Percentiles rank a stretch among this genome's conserved stretches.
Conservation (phyloP, 2,113 vertebrate genomes). For the Micromys minutus region DNA sequence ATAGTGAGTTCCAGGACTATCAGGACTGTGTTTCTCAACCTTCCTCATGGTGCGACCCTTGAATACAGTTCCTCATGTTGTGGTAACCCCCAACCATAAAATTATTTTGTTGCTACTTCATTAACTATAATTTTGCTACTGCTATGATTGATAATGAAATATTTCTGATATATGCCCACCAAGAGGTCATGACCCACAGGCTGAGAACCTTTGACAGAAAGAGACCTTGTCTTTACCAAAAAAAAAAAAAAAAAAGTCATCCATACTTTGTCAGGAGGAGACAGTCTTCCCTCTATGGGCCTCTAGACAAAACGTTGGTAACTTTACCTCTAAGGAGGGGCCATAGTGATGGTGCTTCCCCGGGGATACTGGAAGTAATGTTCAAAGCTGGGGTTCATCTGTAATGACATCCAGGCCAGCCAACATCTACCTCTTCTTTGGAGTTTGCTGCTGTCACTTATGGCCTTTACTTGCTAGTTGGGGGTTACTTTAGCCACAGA, state of each 20-base stretch:
- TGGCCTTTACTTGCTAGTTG: background rate
- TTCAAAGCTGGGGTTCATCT: background rate
- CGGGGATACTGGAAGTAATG: background rate
- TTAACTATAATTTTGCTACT: background rate
- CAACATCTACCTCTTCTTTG: background rate
- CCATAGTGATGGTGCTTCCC: background rate
- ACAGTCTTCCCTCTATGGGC: background rate
- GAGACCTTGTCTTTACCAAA: no score
- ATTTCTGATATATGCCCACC: background rate
- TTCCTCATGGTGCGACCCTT: background rate
- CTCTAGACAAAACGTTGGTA: background rate
- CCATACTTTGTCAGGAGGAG: background rate
- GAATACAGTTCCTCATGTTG: background rate
- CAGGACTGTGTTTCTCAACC: background rate
- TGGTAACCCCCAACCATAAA: background rate
- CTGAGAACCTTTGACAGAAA: background rate
- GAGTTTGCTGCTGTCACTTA: fast-evolving
- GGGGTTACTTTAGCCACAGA: background rate
- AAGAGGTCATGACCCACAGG: background rate
- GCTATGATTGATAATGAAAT: background rate
- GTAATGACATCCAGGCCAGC: background rate
- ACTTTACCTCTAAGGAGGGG: background rate
- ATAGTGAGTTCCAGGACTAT: background rate
- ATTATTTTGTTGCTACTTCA: background rate
- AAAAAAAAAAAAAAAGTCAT: background rate